phyloP scores from a whole-genome alignment of 2,888 invertebrate species.

The Drosophila paranaensis region DNA sequence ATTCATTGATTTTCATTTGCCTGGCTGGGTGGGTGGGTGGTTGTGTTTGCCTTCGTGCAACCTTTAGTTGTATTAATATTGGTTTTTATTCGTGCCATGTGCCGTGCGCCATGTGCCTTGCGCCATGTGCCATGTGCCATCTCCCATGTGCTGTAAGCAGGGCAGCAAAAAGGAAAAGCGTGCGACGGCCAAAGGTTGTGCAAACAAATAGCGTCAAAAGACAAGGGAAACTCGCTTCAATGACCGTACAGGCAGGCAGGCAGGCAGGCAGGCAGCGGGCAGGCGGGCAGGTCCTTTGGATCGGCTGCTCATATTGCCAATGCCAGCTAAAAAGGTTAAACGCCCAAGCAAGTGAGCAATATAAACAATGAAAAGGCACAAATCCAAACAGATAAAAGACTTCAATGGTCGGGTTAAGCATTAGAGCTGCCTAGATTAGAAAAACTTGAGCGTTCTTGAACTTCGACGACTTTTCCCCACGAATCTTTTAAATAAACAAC shows the following conservation, averaged over 20 bases:
- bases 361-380: conserved; percentile 66
- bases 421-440: conserved; percentile 30
- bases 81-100: conserved; percentile 47
- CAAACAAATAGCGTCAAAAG: conserved; percentile 75
- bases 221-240: conserved; percentile 61
- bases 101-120: not conserved
- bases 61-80: conserved; percentile 67
- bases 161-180: conserved; percentile 32
- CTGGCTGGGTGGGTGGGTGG: conserved; percentile 19
- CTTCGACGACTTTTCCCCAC: not conserved
- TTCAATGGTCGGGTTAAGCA: conserved; percentile 19
- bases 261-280: not conserved
- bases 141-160: conserved; percentile 39
- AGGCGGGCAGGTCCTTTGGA: conserved; percentile 37
- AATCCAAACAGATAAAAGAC: conserved; percentile 62
- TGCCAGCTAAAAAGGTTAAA: conserved; percentile 65
- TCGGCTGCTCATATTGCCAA: conserved; percentile 20
- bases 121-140: conserved; percentile 22
- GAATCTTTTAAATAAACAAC: conserved; percentile 2
- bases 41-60: conserved; percentile 14
- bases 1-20: conserved; percentile 71
- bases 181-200: conserved; percentile 57
- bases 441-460: conserved; percentile 16
- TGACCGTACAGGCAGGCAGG: conserved; percentile 18
- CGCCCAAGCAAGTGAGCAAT: conserved; percentile 74